Conservation (phyloP, 1,140 invertebrate species). For the Propsilocerus akamusi region DNA sequence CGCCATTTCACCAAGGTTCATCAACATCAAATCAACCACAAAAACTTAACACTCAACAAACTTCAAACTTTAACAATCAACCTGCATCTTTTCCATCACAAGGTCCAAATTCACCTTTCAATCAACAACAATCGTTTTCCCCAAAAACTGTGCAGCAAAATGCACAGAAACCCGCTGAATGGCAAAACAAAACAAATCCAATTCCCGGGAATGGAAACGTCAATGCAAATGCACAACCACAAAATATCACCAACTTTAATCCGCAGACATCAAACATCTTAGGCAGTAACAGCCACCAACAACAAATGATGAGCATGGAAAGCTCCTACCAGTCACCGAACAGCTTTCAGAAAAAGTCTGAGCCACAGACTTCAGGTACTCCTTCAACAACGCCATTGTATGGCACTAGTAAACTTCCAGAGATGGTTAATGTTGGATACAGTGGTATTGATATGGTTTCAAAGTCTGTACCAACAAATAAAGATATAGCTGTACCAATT, state of each 20-base stretch:
- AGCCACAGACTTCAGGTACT: no score
- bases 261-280: background rate
- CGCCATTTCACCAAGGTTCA: background rate
- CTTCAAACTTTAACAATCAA: background rate
- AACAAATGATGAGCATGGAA: slow-evolving; percentile 9
- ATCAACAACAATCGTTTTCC: slow-evolving; percentile 19
- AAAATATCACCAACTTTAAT: background rate
- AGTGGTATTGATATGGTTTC: slow-evolving; percentile 8
- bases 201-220: background rate
- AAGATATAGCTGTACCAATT: no score
- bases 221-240: background rate
- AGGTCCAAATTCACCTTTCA: slow-evolving; percentile 18
- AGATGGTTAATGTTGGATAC: slow-evolving; percentile 17
- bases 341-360: slow-evolving; percentile 13
- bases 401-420: no score
- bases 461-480: slow-evolving; percentile 19
- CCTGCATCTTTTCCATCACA: slow-evolving; percentile 16
- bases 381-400: no score
- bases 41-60: background rate
- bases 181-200: background rate
- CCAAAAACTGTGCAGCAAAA: slow-evolving; percentile 12
- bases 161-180: background rate
- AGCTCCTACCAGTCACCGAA: slow-evolving; percentile 12
- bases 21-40: background rate
- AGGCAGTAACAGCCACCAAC: background rate